A percentile compares a stretch with the other conserved stretches of the same genome.
These are phyloP conservation scores for Sturmia bella DNA, from an alignment of 2,888 invertebrate species.

Conservation along the genomic window DNA sequence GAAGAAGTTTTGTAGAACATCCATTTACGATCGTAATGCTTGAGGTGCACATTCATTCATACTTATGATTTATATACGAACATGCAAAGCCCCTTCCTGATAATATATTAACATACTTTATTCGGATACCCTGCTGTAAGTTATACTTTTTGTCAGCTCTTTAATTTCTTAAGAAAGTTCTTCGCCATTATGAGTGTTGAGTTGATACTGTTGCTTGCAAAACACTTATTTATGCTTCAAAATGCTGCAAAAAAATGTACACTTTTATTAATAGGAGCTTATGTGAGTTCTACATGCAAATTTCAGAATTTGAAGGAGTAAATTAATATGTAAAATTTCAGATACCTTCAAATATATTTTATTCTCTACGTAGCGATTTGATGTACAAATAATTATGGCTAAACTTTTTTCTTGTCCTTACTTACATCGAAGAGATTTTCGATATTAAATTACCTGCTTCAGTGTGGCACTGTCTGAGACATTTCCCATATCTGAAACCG, in stretches of 20 bases:
- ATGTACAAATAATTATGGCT: no score
- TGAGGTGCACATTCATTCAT: no score
- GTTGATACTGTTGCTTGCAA: constrained; percentile 58
- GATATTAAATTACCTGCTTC: no score
- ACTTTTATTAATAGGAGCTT: constrained; percentile 5
- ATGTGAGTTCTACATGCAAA: not conserved
- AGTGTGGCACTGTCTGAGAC: no score
- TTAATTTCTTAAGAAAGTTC: constrained; percentile 44
- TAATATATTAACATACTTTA: constrained; percentile 43
- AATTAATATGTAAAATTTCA: not conserved
- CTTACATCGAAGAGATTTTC: no score
- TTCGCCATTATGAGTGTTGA: constrained; percentile 41
- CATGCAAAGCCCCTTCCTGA: constrained; percentile 21
- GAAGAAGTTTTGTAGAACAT: no score
- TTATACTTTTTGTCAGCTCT: constrained; percentile 27
- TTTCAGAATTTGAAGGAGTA: constrained; percentile 12
- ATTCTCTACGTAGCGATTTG: no score
- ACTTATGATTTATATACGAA: not conserved
- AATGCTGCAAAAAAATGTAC: not conserved
- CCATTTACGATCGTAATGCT: no score
- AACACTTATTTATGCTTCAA: constrained; percentile 57
- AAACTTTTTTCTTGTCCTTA: no score
- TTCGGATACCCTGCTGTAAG: constrained; percentile 21
- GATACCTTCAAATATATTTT: no score
- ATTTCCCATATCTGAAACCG: no score